Evolutionary conservation across 2,888 invertebrate genomes (phyloP).

Genomic region (Agapostemon virescens): DNA sequence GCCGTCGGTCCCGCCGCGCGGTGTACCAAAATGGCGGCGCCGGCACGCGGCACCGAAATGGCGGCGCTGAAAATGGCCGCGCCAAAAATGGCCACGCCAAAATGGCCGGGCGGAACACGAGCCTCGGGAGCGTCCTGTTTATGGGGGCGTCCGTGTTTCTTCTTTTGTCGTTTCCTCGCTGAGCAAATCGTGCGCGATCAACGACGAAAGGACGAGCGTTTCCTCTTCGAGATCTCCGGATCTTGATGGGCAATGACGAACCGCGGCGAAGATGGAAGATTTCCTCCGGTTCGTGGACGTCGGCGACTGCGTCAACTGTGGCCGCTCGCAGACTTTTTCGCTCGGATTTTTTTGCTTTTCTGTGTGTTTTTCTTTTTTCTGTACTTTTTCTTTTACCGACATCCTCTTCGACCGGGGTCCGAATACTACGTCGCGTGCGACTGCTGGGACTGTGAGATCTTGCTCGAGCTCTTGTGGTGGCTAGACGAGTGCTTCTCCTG

Average conservation of each 20-base stretch:
- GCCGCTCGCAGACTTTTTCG: neutral
- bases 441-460: conserved; percentile 72
- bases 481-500: conserved; percentile 77
- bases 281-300: conserved; percentile 22
- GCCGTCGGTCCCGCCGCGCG: too few species aligned
- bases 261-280: conserved; percentile 20
- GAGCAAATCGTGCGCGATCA: conserved; percentile 6
- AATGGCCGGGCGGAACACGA: neutral
- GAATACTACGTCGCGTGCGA: conserved; percentile 72
- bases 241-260: conserved; percentile 28
- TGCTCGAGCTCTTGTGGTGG: conserved; percentile 77
- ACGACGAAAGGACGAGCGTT: conserved; percentile 35
- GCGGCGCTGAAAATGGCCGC: too few species aligned
- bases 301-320: conserved; percentile 13
- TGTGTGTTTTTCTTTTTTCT: too few species aligned
- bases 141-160: conserved; percentile 9
- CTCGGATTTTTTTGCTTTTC: neutral
- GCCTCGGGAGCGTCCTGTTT: neutral
- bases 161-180: conserved; percentile 23
- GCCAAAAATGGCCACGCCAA: too few species aligned
- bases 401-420: conserved; percentile 58
- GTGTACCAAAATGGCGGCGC: neutral
- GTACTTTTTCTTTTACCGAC: conserved; percentile 52
- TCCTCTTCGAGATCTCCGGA: conserved; percentile 7
- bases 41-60: neutral